These are phyloP conservation scores for Arvicanthis niloticus DNA, from an alignment of 2,113 vertebrate species.

Conservation along the genomic window DNA sequence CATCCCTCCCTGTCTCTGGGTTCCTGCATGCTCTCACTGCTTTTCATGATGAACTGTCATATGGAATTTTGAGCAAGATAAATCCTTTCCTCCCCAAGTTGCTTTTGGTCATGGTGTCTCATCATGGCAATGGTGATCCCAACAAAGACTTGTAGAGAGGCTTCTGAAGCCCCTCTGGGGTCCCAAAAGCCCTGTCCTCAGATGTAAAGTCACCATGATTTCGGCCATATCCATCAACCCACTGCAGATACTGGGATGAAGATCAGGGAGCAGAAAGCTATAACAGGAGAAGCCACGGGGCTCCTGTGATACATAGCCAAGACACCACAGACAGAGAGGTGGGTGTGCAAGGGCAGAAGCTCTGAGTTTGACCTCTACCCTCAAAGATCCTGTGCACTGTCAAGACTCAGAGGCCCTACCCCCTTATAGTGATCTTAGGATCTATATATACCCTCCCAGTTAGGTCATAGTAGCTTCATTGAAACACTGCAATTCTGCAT, in stretches of 20 bases:
- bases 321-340: neutral
- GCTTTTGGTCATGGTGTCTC: no score
- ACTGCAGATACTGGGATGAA: rapidly evolving
- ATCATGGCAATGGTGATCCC: no score
- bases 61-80: no score
- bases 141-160: no score
- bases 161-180: neutral
- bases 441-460: neutral
- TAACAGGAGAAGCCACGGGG: neutral
- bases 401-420: neutral
- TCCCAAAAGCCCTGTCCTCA: neutral
- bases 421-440: neutral
- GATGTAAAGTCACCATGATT: neutral
- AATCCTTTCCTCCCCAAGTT: no score
- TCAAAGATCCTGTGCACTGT: neutral
- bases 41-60: no score
- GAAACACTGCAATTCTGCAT: neutral
- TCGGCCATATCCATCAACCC: no score
- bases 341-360: neutral
- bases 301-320: neutral
- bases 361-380: neutral
- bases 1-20: neutral
- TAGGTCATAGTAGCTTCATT: neutral
- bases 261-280: neutral
- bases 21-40: no score